Conservation (phyloP, 2,113 vertebrate species). For the Chaetodon auriga region DNA sequence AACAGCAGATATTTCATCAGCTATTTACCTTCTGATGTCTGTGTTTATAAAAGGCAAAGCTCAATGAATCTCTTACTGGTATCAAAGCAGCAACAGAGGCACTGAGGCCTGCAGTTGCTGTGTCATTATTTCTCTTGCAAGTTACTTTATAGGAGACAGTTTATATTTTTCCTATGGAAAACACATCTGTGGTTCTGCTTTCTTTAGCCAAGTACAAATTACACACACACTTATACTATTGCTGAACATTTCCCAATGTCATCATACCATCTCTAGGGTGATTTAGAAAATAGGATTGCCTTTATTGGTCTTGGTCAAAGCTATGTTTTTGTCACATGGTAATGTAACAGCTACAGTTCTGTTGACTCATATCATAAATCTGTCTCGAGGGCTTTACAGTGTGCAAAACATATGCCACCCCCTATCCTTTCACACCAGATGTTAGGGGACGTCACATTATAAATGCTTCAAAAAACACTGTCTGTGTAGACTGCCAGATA, state of each 20-base stretch:
- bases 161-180: not conserved
- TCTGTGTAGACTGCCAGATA: not conserved
- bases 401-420: too few species aligned
- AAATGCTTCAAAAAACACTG: not conserved
- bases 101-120: not conserved
- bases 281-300: not conserved
- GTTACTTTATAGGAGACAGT: not conserved
- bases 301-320: not conserved
- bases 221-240: not conserved
- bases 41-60: not conserved
- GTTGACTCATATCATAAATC: not conserved
- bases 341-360: not conserved
- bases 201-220: not conserved
- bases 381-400: too few species aligned
- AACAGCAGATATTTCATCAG: not conserved
- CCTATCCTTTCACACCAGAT: too few species aligned
- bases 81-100: constrained; percentile 2
- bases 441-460: not conserved
- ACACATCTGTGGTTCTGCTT: not conserved
- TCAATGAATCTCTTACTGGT: not conserved
- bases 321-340: not conserved
- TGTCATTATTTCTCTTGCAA: not conserved
- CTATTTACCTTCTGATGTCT: constrained; percentile 1
- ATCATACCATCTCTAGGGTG: not conserved
- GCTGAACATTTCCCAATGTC: not conserved